phyloP scores from a whole-genome alignment of 2,113 vertebrate species.

The Okapia johnstoni region DNA sequence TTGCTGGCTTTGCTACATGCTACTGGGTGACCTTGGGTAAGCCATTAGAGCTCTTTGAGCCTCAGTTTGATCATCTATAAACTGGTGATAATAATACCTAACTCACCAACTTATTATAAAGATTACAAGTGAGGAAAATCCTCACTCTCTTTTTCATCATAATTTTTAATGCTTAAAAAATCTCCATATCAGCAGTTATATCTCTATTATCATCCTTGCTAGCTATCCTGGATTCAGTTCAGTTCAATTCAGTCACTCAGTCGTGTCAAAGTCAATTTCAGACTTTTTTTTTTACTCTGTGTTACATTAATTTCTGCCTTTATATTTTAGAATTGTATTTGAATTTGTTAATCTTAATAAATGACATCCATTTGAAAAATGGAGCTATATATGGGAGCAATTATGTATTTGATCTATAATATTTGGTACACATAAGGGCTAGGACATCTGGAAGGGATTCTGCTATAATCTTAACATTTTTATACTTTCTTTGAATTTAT shows the following conservation, averaged over 20 bases:
- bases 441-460: neutral
- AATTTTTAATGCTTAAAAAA: neutral
- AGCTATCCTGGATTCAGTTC: neutral
- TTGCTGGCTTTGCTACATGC: neutral
- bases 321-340: neutral
- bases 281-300: neutral
- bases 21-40: neutral
- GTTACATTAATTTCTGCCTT: neutral
- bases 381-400: neutral
- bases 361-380: neutral
- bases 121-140: neutral
- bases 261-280: neutral
- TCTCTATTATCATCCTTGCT: neutral
- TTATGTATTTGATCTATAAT: neutral
- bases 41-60: neutral
- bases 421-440: neutral
- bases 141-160: neutral
- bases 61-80: neutral
- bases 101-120: neutral
- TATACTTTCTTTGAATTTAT: neutral
- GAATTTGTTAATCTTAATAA: neutral
- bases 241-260: neutral
- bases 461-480: neutral
- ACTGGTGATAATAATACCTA: neutral
- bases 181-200: neutral